Evolutionary conservation across 2,113 vertebrate genomes (phyloP).

Genomic region (Oncorhynchus tshawytscha): DNA sequence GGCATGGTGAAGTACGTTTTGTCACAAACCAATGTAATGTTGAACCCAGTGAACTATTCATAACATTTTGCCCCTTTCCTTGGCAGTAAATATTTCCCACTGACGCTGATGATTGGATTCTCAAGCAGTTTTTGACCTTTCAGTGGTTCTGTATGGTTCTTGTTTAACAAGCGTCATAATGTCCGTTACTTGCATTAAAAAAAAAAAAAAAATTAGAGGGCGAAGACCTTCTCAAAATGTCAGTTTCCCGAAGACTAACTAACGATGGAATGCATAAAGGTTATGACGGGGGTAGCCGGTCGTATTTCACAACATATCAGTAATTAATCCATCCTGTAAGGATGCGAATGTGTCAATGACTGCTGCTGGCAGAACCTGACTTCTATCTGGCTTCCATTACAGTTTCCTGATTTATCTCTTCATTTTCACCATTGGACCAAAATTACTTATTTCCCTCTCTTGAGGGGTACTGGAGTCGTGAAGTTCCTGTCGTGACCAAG

Average conservation of each 20-base stretch:
- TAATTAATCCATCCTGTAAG: slow-evolving; percentile 58
- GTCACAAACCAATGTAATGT: background rate
- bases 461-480: slow-evolving; percentile 47
- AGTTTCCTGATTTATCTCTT: slow-evolving; percentile 64
- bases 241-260: slow-evolving; percentile 42
- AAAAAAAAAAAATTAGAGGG: slow-evolving; percentile 28
- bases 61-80: slow-evolving; percentile 11
- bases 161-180: slow-evolving; percentile 44
- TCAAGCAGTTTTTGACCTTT: slow-evolving; percentile 52
- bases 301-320: slow-evolving; percentile 59
- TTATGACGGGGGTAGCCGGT: slow-evolving; percentile 23
- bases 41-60: slow-evolving; percentile 4
- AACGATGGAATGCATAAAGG: slow-evolving; percentile 41
- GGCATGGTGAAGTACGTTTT: background rate
- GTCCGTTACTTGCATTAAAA: slow-evolving; percentile 37
- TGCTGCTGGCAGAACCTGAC: slow-evolving; percentile 43
- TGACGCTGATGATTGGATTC: slow-evolving; percentile 43
- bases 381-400: slow-evolving; percentile 63
- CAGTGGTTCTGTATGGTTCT: slow-evolving; percentile 5
- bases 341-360: slow-evolving; percentile 56
- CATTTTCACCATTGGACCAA: slow-evolving; percentile 45
- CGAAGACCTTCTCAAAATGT: slow-evolving; percentile 34
- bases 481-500: slow-evolving; percentile 54
- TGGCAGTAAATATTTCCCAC: slow-evolving; percentile 4
- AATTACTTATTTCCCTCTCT: slow-evolving; percentile 19